Conservation (phyloP, 2,888 invertebrate species). For the Malacosoma neustria region DNA sequence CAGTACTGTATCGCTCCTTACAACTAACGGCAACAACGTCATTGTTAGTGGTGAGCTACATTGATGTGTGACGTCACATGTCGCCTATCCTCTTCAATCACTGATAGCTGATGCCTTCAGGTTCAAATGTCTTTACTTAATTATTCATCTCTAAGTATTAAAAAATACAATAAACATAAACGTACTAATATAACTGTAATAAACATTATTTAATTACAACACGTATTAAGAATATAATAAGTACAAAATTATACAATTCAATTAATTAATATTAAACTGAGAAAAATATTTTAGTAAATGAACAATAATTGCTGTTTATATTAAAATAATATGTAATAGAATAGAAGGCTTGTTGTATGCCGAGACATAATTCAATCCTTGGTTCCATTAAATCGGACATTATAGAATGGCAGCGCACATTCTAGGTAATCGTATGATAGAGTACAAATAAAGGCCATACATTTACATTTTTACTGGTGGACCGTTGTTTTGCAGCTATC, state of each 20-base stretch:
- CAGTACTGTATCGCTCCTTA: conserved; percentile 29
- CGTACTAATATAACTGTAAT: too few species aligned
- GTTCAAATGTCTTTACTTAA: too few species aligned
- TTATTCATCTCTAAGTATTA: too few species aligned
- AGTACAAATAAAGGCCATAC: conserved; percentile 54
- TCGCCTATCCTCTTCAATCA: too few species aligned
- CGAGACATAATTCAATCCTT: neutral
- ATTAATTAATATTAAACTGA: too few species aligned
- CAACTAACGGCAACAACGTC: conserved; percentile 10
- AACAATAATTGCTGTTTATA: too few species aligned
- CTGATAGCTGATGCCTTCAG: too few species aligned
- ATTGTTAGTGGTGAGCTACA: conserved; percentile 29
- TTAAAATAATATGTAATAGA: neutral
- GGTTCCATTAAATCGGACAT: conserved; percentile 4
- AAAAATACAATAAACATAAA: too few species aligned
- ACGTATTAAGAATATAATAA: too few species aligned
- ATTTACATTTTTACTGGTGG: conserved; percentile 61
- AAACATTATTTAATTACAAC: too few species aligned
- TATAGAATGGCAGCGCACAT: neutral
- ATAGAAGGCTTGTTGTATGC: neutral
- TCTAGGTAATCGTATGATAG: conserved; percentile 27
- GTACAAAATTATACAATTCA: too few species aligned
- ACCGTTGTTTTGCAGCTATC: conserved; percentile 63
- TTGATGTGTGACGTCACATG: conserved; percentile 27
- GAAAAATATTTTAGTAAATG: too few species aligned